Conservation (phyloP, 1,140 invertebrate species). For the Macrocentrus cingulum region DNA sequence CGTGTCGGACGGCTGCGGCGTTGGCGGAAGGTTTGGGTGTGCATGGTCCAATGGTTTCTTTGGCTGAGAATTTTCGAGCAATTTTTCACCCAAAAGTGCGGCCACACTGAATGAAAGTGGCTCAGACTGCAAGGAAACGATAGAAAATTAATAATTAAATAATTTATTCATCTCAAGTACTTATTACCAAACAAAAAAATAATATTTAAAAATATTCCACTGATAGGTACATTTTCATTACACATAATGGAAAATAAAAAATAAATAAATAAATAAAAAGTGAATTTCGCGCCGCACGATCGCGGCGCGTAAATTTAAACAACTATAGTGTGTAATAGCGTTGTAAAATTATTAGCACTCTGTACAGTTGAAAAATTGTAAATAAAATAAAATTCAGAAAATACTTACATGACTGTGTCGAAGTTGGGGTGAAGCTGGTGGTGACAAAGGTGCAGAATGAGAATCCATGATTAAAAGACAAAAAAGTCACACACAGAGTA, state of each 20-base stretch:
- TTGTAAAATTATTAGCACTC: no score
- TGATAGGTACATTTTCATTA: no score
- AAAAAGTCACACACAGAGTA: neutral
- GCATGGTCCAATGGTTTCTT: slow-evolving; percentile 16
- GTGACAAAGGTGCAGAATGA: slow-evolving; percentile 55
- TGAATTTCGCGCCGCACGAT: neutral
- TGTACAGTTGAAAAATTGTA: neutral
- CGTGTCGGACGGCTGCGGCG: slow-evolving; percentile 59
- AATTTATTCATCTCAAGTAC: neutral
- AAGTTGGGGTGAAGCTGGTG: slow-evolving; percentile 63
- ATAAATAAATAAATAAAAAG: slow-evolving; percentile 1
- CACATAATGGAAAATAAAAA: no score
- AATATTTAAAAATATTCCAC: no score
- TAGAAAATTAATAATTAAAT: slow-evolving; percentile 16
- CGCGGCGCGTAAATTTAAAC: neutral
- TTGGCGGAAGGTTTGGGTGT: slow-evolving; percentile 48
- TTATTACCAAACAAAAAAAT: neutral
- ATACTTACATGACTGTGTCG: slow-evolving; percentile 60
- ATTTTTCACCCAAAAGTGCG: slow-evolving; percentile 47
- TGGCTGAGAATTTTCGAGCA: slow-evolving; percentile 23
- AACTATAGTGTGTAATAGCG: no score
- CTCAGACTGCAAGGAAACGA: slow-evolving; percentile 43
- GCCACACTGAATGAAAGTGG: slow-evolving; percentile 52
- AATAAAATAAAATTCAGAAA: neutral
- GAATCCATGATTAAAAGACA: slow-evolving; percentile 34